These are phyloP conservation scores for Xenops minutus DNA, from an alignment of 2,797 vertebrate species.

Conservation along the genomic window DNA sequence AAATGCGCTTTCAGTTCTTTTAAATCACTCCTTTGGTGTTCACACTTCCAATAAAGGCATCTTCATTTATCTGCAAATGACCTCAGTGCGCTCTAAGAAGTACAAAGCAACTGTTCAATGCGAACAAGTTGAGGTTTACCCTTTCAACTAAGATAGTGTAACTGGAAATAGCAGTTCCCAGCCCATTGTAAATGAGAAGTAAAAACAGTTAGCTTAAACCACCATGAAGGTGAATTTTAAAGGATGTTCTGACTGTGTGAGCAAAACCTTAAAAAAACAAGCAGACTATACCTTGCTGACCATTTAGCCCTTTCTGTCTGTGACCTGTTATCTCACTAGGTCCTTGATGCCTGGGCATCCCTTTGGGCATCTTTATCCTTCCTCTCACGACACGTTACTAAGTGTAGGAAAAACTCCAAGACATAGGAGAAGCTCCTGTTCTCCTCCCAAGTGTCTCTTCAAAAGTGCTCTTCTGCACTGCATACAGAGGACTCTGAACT, in stretches of 20 bases:
- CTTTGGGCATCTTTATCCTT: neutral
- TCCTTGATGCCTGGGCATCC: neutral
- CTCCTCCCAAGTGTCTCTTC: neutral
- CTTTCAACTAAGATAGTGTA: neutral
- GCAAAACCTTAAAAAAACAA: neutral
- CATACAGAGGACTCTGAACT: neutral
- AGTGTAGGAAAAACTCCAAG: neutral
- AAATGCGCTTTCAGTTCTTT: neutral
- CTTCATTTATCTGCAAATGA: neutral
- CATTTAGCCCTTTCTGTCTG: neutral
- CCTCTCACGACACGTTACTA: neutral
- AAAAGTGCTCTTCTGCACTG: neutral
- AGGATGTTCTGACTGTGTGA: neutral
- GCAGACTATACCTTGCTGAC: neutral
- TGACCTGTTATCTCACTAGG: neutral
- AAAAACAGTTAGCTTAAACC: constrained; percentile 12
- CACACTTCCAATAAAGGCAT: neutral
- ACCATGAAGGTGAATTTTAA: neutral
- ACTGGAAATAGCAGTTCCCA: constrained; percentile 11
- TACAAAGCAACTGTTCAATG: neutral
- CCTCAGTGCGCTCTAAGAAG: constrained; percentile 7
- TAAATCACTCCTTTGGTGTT: neutral
- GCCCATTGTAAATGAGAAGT: neutral
- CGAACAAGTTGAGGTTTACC: neutral
- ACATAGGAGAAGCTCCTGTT: neutral